Base-by-base conservation (phyloP, 2,113 vertebrate species). In the Athene noctua region DNA sequence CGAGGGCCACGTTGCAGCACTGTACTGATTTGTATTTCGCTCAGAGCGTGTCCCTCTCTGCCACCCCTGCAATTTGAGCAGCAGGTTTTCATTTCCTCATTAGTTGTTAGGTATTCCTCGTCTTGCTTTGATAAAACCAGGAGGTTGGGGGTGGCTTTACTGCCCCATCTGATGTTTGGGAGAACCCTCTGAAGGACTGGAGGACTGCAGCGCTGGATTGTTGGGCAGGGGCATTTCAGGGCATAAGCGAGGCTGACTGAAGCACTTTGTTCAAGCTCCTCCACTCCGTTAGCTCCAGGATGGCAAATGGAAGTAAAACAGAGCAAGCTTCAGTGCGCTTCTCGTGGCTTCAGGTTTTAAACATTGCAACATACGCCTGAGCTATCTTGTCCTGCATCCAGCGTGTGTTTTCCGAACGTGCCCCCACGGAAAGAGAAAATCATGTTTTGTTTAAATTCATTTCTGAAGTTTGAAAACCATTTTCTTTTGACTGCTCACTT, bases 171-270 rank as follows among this genome's bases (percentile, higher is more conserved):
- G 32, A 16, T 1, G 0, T 44, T 16, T 84, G 71, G 51, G 55
- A 86, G 46, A 90, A 55, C 8, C 21, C 34, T 75, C 83, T 57
- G 38, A 32, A 59, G 36, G 58, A 26, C 47, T 25, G 82, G 79
- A 85, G 25, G 19, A 36, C 49, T 51, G 62, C 66, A 65, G 58
- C 3, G 30, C 22, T 10, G 49, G 73, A 65, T 12, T 70, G 79
- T 16, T 40, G 38, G 86, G 46, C 87, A 80, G 78, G 93, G 92
- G 87, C 96, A 96, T 94, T 70, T 95, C 77, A 93, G 96, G 95
- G 59, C 95, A 96, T 6, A n/a, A 95, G 70, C 29, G 66, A 73
- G 49, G 27, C 88, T 89, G 78, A 96, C 73, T 93, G 94, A 90
- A 80, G 78, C 54, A 77, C 92, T 97, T 92, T 96, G 79, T 96